These are phyloP conservation scores for Neoaliturus tenellus DNA, from an alignment of 2,888 invertebrate species.

Conservation along the genomic window DNA sequence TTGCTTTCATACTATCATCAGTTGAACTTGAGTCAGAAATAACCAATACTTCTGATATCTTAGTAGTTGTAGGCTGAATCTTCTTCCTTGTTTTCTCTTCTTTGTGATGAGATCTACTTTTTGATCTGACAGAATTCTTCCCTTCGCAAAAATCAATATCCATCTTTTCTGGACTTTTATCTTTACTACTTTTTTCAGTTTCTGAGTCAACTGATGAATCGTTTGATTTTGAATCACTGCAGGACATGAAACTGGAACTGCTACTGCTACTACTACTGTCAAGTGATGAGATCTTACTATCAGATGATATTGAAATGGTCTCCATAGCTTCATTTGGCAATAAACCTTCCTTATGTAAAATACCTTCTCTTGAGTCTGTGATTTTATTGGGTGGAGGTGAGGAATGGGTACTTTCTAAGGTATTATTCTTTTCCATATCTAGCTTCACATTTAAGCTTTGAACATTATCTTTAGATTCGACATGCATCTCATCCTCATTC, in stretches of 20 bases:
- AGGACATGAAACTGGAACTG: not conserved
- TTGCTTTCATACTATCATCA: slow-evolving; percentile 9
- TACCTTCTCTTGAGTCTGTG: not conserved
- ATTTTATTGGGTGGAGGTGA: not conserved
- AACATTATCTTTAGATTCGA: not conserved
- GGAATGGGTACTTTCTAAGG: not conserved
- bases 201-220: not conserved
- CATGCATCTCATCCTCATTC: not conserved
- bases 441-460: not conserved
- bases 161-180: slow-evolving; percentile 26
- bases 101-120: not conserved
- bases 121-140: not conserved
- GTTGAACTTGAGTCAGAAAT: slow-evolving; percentile 34
- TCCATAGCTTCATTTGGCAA: slow-evolving; percentile 6
- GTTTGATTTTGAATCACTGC: slow-evolving; percentile 5
- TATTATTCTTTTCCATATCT: not conserved
- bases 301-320: slow-evolving; percentile 42
- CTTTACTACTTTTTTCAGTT: not conserved
- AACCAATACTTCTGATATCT: slow-evolving; percentile 18
- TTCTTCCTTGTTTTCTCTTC: not conserved
- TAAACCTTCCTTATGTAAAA: not conserved
- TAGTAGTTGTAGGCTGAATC: not conserved
- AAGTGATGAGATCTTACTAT: too few relatives aligned
- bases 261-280: not conserved
- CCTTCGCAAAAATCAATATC: slow-evolving; percentile 28